Percentiles rank a stretch among this genome's conserved stretches.
These are phyloP conservation scores for Chrysolina haemoptera DNA, from an alignment of 2,888 invertebrate genomes.

Conservation along the genomic window DNA sequence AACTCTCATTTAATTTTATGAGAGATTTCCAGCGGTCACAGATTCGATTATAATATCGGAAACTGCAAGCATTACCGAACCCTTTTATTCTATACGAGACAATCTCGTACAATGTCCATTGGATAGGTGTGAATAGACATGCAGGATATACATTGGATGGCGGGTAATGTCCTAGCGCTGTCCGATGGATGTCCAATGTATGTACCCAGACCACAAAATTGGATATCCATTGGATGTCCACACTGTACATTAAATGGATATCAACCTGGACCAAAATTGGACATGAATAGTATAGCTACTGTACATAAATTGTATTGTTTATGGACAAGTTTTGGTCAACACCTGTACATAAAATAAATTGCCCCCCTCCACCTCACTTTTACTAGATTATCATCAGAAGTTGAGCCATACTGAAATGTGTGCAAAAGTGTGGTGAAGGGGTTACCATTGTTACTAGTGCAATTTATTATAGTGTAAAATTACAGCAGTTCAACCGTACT, in stretches of 20 bases:
- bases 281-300: not conserved
- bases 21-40: too few relatives aligned
- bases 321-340: slow-evolving; percentile 8
- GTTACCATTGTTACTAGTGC: not conserved
- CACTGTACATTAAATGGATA: not conserved
- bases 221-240: slow-evolving; percentile 13
- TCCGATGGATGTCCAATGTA: slow-evolving; percentile 4
- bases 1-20: too few relatives aligned
- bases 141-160: slow-evolving; percentile 14
- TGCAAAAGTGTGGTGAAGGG: not conserved
- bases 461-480: not conserved
- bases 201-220: not conserved
- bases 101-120: slow-evolving; percentile 22
- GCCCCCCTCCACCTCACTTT: not conserved
- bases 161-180: not conserved
- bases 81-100: too few relatives aligned
- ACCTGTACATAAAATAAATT: not conserved
- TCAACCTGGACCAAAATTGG: slow-evolving; percentile 1
- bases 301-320: slow-evolving; percentile 1
- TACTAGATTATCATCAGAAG: not conserved
- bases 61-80: too few relatives aligned
- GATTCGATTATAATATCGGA: too few relatives aligned
- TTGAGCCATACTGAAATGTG: not conserved
- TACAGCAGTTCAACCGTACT: not conserved
- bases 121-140: slow-evolving; percentile 15